phyloP scores from a whole-genome alignment of 1,140 invertebrate species.

The Brachionus plicatilis region DNA sequence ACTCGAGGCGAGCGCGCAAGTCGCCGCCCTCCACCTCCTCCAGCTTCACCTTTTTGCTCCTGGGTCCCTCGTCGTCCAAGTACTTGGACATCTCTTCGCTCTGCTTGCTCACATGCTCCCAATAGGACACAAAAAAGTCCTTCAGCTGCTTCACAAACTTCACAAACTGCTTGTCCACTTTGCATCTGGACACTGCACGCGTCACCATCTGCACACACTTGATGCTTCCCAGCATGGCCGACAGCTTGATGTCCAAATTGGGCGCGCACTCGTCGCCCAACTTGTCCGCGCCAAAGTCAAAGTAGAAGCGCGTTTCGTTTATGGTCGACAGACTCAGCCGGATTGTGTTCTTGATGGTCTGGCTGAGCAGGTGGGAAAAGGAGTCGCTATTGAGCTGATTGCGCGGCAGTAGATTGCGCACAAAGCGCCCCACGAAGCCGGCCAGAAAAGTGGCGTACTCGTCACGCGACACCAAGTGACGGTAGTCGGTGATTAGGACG shows the following conservation, averaged over 20 bases:
- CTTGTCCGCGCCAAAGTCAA: neutral
- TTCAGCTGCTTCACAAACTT: constrained; percentile 22
- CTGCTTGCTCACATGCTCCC: neutral
- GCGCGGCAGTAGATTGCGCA: neutral
- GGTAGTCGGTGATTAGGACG: neutral
- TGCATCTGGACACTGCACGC: neutral
- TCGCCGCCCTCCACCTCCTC: neutral
- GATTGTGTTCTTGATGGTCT: neutral
- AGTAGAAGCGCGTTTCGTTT: constrained; percentile 29
- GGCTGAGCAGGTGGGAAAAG: neutral
- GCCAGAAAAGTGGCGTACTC: neutral
- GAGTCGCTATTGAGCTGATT: neutral
- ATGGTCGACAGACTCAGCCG: neutral
- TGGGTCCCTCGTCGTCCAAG: neutral
- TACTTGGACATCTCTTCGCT: neutral
- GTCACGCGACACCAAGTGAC: neutral
- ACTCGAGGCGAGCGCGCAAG: neutral
- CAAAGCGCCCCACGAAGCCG: neutral
- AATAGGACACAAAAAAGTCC: neutral
- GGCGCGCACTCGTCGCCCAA: neutral
- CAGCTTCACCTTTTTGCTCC: neutral
- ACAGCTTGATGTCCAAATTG: neutral
- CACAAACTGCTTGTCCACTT: neutral
- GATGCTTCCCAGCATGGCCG: neutral
- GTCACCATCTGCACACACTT: neutral